These are phyloP conservation scores for Cettia cetti DNA, from an alignment of 2,113 vertebrate species.

Conservation along the genomic window DNA sequence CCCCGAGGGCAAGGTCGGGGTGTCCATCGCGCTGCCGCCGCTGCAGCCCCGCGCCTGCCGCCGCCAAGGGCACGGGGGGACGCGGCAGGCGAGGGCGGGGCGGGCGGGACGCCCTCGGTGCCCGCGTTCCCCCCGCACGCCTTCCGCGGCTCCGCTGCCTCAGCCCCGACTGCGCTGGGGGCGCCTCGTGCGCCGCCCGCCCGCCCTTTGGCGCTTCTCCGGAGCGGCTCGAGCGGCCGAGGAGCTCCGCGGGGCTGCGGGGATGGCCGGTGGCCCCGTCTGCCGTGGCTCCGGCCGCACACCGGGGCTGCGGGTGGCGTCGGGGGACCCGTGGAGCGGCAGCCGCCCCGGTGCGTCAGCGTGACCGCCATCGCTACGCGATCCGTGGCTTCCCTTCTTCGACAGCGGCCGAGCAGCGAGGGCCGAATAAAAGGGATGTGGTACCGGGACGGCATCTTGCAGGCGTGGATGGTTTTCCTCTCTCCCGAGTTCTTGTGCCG, in stretches of 20 bases:
- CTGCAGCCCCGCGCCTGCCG: background rate
- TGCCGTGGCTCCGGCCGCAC: background rate
- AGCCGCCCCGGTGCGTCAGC: background rate
- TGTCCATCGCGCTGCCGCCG: background rate
- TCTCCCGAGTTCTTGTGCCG: background rate
- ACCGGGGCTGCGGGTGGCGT: background rate
- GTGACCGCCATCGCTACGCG: background rate
- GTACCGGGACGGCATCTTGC: background rate
- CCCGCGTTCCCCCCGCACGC: background rate
- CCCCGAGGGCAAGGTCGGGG: background rate
- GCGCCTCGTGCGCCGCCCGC: background rate
- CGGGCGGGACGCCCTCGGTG: background rate
- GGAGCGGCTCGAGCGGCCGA: background rate
- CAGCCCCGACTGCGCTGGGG: background rate
- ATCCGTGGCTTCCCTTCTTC: background rate
- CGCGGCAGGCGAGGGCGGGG: background rate
- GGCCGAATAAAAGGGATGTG: background rate
- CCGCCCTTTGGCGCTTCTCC: background rate
- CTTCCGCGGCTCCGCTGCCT: background rate
- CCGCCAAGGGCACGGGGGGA: constrained; percentile 5
- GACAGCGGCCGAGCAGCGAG: no score
- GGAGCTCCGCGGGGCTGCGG: background rate
- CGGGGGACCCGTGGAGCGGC: background rate
- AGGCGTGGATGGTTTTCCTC: background rate
- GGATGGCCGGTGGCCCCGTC: background rate